These are phyloP conservation scores for Melitaea athalia DNA, from an alignment of 2,888 invertebrate genomes.

Conservation along the genomic window DNA sequence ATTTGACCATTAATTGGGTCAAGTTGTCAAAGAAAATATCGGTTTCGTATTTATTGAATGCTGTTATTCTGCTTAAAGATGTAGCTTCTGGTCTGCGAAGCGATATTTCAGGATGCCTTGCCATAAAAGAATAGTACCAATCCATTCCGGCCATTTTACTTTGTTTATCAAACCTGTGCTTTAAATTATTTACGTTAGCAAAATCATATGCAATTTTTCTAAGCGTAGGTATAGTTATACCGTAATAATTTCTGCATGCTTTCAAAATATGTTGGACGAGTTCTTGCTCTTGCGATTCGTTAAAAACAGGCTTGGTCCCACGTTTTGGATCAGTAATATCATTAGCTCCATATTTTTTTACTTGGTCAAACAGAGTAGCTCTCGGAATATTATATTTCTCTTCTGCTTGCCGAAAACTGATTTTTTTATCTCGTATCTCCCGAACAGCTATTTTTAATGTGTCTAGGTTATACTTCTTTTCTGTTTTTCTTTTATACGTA, in stretches of 20 bases:
- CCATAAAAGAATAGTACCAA: constrained; percentile 40
- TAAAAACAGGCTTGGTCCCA: not conserved
- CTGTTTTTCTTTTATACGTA: too few relatives aligned
- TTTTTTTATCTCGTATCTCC: too few relatives aligned
- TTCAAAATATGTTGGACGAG: constrained; percentile 37
- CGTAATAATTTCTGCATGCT: constrained; percentile 2
- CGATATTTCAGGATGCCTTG: not conserved
- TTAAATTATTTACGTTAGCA: constrained; percentile 36
- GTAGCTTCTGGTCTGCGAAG: not conserved
- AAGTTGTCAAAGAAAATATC: too few relatives aligned
- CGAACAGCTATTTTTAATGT: too few relatives aligned
- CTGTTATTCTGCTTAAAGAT: too few relatives aligned
- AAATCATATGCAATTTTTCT: constrained; percentile 41
- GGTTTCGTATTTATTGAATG: too few relatives aligned
- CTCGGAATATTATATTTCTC: too few relatives aligned
- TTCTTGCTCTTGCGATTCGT: not conserved
- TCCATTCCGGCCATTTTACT: constrained; percentile 34
- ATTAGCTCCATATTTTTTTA: too few relatives aligned
- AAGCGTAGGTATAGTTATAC: constrained; percentile 36
- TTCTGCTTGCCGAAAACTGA: too few relatives aligned
- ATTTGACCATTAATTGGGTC: not conserved
- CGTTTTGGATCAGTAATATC: too few relatives aligned
- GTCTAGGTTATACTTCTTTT: too few relatives aligned
- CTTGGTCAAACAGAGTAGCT: too few relatives aligned
- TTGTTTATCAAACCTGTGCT: constrained; percentile 30